Conservation (phyloP, 2,113 vertebrate species). For the Cyphomyrus plagiostoma region DNA sequence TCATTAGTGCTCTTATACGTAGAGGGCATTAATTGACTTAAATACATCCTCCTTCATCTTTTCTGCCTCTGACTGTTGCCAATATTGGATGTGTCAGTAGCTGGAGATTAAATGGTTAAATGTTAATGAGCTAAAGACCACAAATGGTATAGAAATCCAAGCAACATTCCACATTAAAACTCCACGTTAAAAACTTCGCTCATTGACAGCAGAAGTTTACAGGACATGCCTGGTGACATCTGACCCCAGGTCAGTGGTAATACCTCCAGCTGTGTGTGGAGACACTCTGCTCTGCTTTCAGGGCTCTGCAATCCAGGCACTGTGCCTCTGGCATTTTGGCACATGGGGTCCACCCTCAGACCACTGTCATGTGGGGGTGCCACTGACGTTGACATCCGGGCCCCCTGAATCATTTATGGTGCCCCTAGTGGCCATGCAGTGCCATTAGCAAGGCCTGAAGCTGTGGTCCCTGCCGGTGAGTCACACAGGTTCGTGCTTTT, state of each 20-base stretch:
- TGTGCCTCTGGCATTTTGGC: background rate
- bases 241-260: background rate
- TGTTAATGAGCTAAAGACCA: background rate
- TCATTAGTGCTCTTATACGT: background rate
- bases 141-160: background rate
- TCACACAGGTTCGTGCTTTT: background rate
- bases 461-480: background rate
- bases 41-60: background rate
- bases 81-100: background rate
- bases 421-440: background rate
- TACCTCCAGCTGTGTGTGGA: background rate
- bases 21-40: background rate
- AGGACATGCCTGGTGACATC: background rate
- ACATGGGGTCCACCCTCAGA: background rate
- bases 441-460: background rate
- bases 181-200: background rate
- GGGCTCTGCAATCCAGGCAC: background rate
- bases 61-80: background rate
- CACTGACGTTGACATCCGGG: background rate
- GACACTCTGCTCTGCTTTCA: background rate
- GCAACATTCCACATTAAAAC: background rate
- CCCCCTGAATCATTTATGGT: background rate
- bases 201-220: background rate
- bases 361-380: background rate
- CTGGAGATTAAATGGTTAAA: background rate